Base-by-base conservation (phyloP, 2,797 vertebrate genomes). In the Neomorphus geoffroyi region DNA sequence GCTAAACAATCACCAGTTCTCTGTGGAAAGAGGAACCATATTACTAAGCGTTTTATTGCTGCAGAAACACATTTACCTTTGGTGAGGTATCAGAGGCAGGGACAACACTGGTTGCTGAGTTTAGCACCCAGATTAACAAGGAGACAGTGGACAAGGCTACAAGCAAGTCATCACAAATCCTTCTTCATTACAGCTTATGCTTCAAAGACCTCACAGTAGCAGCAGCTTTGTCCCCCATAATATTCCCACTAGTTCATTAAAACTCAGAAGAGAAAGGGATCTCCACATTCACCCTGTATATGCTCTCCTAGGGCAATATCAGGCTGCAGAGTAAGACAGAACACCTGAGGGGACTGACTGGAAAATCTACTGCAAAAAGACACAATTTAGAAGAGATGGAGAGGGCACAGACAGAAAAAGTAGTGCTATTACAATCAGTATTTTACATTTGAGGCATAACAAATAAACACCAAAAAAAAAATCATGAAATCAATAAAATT, bases 1-100 rank as follows among this genome's bases (percentile, higher is more conserved):
- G 23, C 27, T 67, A 45, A 71, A 67, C 0, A 0, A 3, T 11
- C 13, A 32, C 8, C 19, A 15, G 19, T 14, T 33, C 33, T 23
- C 61, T 64, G 48, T 23, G 80, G 65, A 78, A 78, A 80, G 26
- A 53, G 37, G 7, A 18, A 69, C 10, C 2, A 0, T 4, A 57
- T 37, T n/a, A 73, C n/a, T 14, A 35, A 35, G 18, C 17, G 53
- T 58, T 58, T 88, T 82, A 48, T 14, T 85, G 39, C 5, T 4
- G 37, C 26, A 79, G 14, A 82, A 85, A 87, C 2, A 3, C 35
- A 58, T 27, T 26, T 46, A 1, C 35, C 56, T 79, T n/a, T 16
- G 39, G n/a, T 32, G 39, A 90, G 21, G 18, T 64, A 67, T n/a
- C 22, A 54, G 18, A 61, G n/a, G 33, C 66, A 70, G 48, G 2